These are phyloP conservation scores for Phalloptychus januarius DNA, from an alignment of 2,797 vertebrate species.

Conservation along the genomic window DNA sequence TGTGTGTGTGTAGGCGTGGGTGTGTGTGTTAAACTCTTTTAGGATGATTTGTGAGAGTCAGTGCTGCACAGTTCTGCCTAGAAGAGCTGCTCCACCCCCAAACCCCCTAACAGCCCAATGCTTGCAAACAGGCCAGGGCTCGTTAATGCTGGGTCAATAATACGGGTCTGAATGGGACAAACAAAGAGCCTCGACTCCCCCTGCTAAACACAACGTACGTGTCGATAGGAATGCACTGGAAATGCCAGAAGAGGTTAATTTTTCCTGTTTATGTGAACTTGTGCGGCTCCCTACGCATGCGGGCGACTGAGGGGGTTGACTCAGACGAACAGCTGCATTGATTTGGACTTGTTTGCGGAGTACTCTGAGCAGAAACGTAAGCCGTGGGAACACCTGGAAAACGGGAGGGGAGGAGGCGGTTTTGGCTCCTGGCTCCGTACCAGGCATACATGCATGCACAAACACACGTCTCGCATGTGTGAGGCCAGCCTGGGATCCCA, in stretches of 20 bases:
- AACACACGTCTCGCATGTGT: conserved; percentile 55
- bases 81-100: conserved; percentile 55
- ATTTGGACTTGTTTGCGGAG: conserved; percentile 76
- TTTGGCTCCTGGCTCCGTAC: conserved; percentile 67
- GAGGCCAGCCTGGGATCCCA: conserved; percentile 74
- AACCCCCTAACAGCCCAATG: conserved; percentile 21
- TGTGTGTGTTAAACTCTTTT: conserved; percentile 76
- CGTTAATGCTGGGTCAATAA: conserved; percentile 73
- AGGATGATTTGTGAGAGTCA: conserved; percentile 76
- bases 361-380: conserved; percentile 74
- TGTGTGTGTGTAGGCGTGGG: conserved; percentile 58
- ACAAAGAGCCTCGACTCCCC: conserved; percentile 40
- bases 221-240: conserved; percentile 56
- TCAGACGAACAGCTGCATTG: conserved; percentile 74
- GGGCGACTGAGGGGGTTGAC: conserved; percentile 8
- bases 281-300: conserved; percentile 35
- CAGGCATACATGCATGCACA: conserved; percentile 43
- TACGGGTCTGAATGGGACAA: conserved; percentile 54
- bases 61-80: conserved; percentile 59
- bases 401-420: conserved; percentile 63
- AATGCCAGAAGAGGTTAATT: conserved; percentile 56
- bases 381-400: conserved; percentile 81
- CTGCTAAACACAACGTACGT: conserved; percentile 53
- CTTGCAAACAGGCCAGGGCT: conserved; percentile 66
- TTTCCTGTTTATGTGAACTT: conserved; percentile 37